These are phyloP conservation scores for Onychomys leucogaster DNA, from an alignment of 2,797 vertebrate species.

Conservation along the genomic window DNA sequence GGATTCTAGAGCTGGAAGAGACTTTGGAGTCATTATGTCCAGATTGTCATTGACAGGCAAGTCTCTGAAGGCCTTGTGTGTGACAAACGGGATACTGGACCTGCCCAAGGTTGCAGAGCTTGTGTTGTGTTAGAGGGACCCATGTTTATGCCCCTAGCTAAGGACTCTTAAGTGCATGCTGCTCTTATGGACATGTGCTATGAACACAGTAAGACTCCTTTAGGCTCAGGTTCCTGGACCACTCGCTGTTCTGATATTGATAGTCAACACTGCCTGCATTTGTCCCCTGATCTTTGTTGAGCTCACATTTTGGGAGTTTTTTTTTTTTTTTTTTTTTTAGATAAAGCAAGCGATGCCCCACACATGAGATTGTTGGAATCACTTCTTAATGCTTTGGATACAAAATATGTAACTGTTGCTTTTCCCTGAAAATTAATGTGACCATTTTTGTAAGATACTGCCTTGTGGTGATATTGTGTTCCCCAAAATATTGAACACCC, in stretches of 20 bases:
- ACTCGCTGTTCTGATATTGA: neutral
- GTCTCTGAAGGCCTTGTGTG: neutral
- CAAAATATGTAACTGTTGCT: neutral
- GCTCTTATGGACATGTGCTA: neutral
- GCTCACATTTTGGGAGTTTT: neutral
- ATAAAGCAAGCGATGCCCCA: neutral
- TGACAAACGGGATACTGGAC: neutral
- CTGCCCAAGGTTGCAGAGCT: neutral
- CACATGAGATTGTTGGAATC: neutral
- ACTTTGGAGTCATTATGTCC: conserved; percentile 20
- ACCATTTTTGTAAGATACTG: neutral
- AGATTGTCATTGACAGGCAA: conserved; percentile 19
- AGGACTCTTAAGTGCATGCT: neutral
- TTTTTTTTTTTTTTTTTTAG: neutral
- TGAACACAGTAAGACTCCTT: neutral
- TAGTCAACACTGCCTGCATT: neutral
- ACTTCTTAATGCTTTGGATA: neutral
- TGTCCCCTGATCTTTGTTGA: neutral
- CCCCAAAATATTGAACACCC: too few species aligned
- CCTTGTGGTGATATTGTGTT: too few species aligned
- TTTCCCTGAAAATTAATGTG: conserved; percentile 1
- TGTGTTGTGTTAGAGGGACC: neutral
- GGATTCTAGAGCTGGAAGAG: conserved; percentile 62
- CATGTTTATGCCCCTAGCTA: neutral
- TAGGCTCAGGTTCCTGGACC: neutral